phyloP scores from a whole-genome alignment of 2,888 invertebrate species.

The Melanchra persicariae region DNA sequence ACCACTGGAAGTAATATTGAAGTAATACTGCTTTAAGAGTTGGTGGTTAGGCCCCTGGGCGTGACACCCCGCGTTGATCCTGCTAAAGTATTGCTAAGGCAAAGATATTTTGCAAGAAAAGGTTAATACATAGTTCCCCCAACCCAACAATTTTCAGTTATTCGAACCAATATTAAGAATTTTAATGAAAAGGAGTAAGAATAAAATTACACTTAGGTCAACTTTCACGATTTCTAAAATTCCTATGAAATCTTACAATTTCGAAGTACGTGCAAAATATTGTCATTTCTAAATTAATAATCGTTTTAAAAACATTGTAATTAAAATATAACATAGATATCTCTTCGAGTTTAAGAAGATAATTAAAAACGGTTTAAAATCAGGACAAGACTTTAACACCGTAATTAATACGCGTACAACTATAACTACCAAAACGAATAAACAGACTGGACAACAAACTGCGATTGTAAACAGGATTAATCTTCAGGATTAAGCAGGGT shows the following conservation, averaged over 20 bases:
- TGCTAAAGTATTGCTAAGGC: too few species aligned
- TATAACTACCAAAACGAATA: too few species aligned
- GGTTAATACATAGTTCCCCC: not conserved
- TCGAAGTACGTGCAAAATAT: too few species aligned
- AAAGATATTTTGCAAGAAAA: not conserved
- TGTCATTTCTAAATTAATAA: too few species aligned
- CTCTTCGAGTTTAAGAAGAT: too few species aligned
- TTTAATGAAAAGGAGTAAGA: not conserved
- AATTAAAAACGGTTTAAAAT: not conserved
- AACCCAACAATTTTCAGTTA: not conserved
- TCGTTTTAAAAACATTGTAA: too few species aligned
- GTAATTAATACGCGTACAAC: not conserved
- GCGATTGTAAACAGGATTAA: constrained; percentile 6
- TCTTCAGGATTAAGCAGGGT: constrained; percentile 31
- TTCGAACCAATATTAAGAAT: not conserved
- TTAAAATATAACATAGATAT: too few species aligned
- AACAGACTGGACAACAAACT: not conserved
- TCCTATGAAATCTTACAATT: not conserved
- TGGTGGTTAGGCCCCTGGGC: too few species aligned
- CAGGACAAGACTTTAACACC: not conserved
- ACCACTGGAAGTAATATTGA: too few species aligned
- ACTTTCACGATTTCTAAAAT: not conserved
- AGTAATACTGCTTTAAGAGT: too few species aligned
- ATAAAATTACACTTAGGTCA: not conserved
- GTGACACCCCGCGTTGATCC: not conserved